Base-by-base conservation (phyloP, 2,113 vertebrate genomes). In the Lanius ludovicianus region DNA sequence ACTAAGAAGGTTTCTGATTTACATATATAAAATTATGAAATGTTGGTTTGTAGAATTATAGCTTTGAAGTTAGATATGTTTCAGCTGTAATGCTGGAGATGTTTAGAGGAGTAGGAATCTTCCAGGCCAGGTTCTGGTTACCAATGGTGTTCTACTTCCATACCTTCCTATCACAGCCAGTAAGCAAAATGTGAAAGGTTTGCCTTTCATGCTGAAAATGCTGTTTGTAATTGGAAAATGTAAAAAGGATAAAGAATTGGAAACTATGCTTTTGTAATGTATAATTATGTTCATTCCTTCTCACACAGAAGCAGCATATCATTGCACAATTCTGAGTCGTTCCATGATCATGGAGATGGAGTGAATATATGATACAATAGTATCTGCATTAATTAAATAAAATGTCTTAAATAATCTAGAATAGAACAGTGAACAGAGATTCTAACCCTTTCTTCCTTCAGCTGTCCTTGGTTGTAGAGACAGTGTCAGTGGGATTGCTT, bases 221-320 rank as follows among this genome's bases (percentile, higher is more conserved):
- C 17, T 50, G 1, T 76, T 70, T 70, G 20, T 84, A 81, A 24
- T 4, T 37, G 50, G 35, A 80, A 52, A 90, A 52, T 56, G 52
- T 81, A 75, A 63, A 13, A 28, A n/a, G 19, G 23, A 27, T 30
- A 60, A 62, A 77, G 20, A 22, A 83, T 42, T 81, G 60, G 22
- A 44, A 68, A n/a, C 8, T 25, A 2, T 44, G 9, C 20, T 59
- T 80, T 71, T 84, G 13, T 64, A 69, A 30, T 1, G 1, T 39
- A 19, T 8, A 55, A 0, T 56, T 88, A 30, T 0, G 0, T 67
- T 76, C 3, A 4, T 59, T 64, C 9, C 60, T 37, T 87, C 74
- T 62, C 41, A 46, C 7, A 15, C 5, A 1, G 14, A 27, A 75
- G 14, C 31, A 47, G 27, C 62, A 11, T 83, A 41, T 79, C 17